Percentiles rank a stretch among this genome's conserved stretches.
Evolutionary conservation across 2,888 invertebrate species (phyloP).

Genomic region (Helobdella robusta): DNA sequence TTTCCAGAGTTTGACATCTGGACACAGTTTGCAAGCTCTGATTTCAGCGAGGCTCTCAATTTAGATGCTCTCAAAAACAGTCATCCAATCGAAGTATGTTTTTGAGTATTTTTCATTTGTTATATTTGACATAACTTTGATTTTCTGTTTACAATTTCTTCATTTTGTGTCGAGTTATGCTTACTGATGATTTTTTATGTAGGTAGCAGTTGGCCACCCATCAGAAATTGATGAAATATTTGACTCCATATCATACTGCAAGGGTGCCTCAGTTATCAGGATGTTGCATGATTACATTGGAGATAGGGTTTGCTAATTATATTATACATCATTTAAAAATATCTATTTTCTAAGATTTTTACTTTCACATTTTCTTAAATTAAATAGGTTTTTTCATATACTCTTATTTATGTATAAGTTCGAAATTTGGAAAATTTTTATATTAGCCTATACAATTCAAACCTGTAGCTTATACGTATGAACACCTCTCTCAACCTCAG

Average conservation of each 20-base stretch:
- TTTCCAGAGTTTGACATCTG: slow-evolving; percentile 94
- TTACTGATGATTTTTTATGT: not conserved
- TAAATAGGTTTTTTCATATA: not conserved
- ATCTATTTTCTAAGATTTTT: not conserved
- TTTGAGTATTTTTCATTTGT: not conserved
- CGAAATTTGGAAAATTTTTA: too few species aligned
- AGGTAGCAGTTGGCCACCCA: slow-evolving; percentile 77
- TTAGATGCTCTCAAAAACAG: slow-evolving; percentile 77
- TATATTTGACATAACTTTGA: not conserved
- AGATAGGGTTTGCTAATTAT: slow-evolving; percentile 57
- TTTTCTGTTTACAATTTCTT: not conserved
- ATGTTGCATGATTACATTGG: slow-evolving; percentile 91
- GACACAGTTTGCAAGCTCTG: slow-evolving; percentile 87
- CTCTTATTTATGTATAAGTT: not conserved
- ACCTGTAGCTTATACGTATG: not conserved
- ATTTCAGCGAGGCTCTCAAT: slow-evolving; percentile 67
- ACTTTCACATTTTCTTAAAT: not conserved
- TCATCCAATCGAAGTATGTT: slow-evolving; percentile 80
- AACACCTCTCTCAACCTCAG: slow-evolving; percentile 42
- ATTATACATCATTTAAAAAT: too few species aligned
- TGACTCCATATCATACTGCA: slow-evolving; percentile 91
- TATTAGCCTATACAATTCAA: too few species aligned
- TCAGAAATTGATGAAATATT: slow-evolving; percentile 93
- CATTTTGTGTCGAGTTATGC: not conserved
- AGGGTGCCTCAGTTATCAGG: slow-evolving; percentile 84